phyloP scores from a whole-genome alignment of 53 echinoderm and acorn worm genomes.

The Pentamera pediparva region DNA sequence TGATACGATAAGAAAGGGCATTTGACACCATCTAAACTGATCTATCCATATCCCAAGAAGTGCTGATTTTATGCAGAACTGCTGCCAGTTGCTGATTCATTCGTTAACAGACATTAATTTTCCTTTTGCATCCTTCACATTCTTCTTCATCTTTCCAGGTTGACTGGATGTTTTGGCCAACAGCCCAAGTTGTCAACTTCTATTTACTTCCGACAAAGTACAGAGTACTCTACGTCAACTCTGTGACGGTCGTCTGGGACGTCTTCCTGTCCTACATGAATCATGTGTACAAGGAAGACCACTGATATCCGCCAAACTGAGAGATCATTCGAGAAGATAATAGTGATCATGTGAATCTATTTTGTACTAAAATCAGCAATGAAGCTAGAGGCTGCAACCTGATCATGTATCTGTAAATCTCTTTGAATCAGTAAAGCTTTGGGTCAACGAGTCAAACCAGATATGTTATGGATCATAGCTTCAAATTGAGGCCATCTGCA shows the following conservation, averaged over 20 bases:
- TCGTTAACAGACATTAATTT: background rate
- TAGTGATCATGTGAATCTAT: no score
- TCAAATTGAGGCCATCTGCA: no score
- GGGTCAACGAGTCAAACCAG: no score
- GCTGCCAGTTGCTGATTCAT: background rate
- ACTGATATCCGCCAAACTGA: no score
- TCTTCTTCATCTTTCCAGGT: slow-evolving; percentile 39
- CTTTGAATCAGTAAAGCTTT: no score
- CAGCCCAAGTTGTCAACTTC: slow-evolving; percentile 88
- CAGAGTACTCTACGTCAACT: slow-evolving; percentile 83
- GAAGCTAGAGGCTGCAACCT: no score
- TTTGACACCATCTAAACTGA: background rate
- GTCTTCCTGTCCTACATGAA: slow-evolving; percentile 82
- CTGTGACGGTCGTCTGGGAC: slow-evolving; percentile 79
- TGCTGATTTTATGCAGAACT: background rate
- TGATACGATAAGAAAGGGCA: no score
- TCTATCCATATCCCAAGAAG: background rate
- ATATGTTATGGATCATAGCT: no score
- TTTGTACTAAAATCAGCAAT: no score
- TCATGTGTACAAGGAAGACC: slow-evolving; percentile 48
- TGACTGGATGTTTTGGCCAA: slow-evolving; percentile 93
- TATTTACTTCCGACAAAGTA: slow-evolving; percentile 58
- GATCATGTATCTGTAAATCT: no score
- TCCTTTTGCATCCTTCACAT: background rate
- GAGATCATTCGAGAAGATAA: no score